Evolutionary conservation across 2,888 invertebrate genomes (phyloP).

Genomic region (Limnephilus rhombicus): DNA sequence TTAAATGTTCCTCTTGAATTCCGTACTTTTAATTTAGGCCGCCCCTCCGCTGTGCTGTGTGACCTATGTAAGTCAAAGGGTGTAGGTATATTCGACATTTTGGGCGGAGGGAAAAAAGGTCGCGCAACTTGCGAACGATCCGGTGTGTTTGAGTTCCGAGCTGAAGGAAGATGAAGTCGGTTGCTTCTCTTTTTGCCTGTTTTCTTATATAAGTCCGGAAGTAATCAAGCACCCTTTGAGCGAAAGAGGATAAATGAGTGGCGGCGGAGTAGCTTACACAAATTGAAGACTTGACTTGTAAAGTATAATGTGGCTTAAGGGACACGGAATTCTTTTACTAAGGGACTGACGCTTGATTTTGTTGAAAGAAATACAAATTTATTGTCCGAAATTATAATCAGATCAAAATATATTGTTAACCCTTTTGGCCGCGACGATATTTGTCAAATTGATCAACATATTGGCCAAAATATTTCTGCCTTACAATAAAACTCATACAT

Average conservation of each 20-base stretch:
- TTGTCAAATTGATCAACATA: too few species aligned
- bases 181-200: conserved; percentile 61
- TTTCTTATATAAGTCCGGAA: conserved; percentile 66
- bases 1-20: conserved; percentile 49
- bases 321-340: conserved; percentile 13
- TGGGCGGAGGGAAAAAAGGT: conserved; percentile 45
- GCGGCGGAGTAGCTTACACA: conserved; percentile 57
- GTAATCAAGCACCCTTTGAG: conserved; percentile 66
- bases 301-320: conserved; percentile 46
- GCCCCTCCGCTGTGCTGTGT: conserved; percentile 7
- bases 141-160: conserved; percentile 38
- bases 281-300: conserved; percentile 65
- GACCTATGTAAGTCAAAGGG: conserved; percentile 50
- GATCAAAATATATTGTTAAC: too few species aligned
- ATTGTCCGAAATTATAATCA: background rate
- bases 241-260: conserved; percentile 63
- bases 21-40: conserved; percentile 45
- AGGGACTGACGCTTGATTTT: background rate
- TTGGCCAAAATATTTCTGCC: too few species aligned
- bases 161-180: conserved; percentile 39
- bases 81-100: conserved; percentile 53
- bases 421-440: too few species aligned
- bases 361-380: background rate
- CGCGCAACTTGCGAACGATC: conserved; percentile 33
- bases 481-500: too few species aligned